Evolutionary conservation across 2,888 invertebrate genomes (phyloP), one percentile per base, ranked within the genome.

Genomic region (Orchesellides sinensis): DNA sequence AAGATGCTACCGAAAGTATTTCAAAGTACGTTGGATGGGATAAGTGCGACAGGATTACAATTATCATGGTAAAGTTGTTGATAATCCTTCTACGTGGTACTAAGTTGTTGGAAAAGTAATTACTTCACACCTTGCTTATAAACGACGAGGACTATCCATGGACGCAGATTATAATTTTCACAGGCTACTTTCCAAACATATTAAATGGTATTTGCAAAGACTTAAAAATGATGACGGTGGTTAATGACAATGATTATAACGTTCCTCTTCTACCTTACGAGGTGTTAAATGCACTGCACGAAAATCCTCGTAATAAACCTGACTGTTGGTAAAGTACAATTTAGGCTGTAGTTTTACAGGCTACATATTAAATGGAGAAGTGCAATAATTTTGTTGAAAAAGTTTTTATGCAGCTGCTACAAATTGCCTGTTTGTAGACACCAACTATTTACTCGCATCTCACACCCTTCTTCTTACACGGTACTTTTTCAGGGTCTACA

Each of bases 301-400:
- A 49, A 49, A 49, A 49, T 49, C 47, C 47, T 6, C 8, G 49
- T 49, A 49, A 49, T 49, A 49, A 49, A 49, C 49, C 8, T 49
- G 10, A 8, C n/a, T 3, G 49, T 17, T 6, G 17, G 8, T 49
- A 17, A 21, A 29, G 54, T 35, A 54, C 69, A 70, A 70, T 70
- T 70, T 70, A 70, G 56, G 70, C 32, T 23, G n/a, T n/a, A n/a
- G n/a, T n/a, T n/a, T n/a, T n/a, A n/a, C n/a, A n/a, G n/a, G n/a
- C 56, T 40, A 1, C 14, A 59, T 59, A 70, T 70, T 70, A 70
- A 59, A 56, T 35, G 56, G 56, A 14, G n/a, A 70, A 70, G 21
- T 70, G 70, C 70, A 70, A 70, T 70, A 70, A 70, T 70, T 70
- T 52, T 70, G 52, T 54, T 52, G 52, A 35, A n/a, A n/a, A 32